These are phyloP conservation scores for Ceratoteleas bidentatus DNA, from an alignment of 1,140 invertebrate species.

Conservation along the genomic window DNA sequence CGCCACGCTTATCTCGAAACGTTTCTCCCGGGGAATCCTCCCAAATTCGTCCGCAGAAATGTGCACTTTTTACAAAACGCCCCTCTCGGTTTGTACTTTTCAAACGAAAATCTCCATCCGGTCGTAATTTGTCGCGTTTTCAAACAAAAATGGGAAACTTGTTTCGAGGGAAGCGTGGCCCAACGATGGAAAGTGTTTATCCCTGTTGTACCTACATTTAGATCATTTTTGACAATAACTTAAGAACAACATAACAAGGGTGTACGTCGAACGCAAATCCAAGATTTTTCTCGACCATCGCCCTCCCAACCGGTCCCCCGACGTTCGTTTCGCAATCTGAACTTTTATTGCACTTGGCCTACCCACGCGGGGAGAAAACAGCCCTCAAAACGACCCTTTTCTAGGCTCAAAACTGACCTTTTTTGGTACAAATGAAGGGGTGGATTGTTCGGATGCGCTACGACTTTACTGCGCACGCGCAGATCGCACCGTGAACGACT, in stretches of 20 bases:
- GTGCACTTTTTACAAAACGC: no score
- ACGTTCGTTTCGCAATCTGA: slow-evolving; percentile 17
- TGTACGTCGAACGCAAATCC: slow-evolving; percentile 21
- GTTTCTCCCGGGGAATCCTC: not conserved
- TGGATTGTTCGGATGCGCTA: no score
- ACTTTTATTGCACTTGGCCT: slow-evolving; percentile 20
- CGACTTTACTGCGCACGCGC: no score
- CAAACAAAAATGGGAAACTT: not conserved
- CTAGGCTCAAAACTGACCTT: no score
- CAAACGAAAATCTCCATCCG: no score
- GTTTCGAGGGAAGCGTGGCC: not conserved
- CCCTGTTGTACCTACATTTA: slow-evolving; percentile 51
- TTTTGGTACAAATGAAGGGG: no score
- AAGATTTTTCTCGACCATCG: slow-evolving; percentile 34
- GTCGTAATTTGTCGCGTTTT: no score
- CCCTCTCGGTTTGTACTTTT: no score
- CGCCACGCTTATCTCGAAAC: not conserved
- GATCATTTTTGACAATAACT: slow-evolving; percentile 44
- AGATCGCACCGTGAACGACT: no score
- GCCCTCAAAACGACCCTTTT: no score
- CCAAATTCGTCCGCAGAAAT: no score
- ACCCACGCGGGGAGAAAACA: no score
- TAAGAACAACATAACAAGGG: slow-evolving; percentile 58
- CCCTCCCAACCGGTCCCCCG: slow-evolving; percentile 1
- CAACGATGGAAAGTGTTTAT: slow-evolving; percentile 37